These are phyloP conservation scores for Larimichthys crocea DNA, from an alignment of 2,113 vertebrate genomes.

Conservation along the genomic window DNA sequence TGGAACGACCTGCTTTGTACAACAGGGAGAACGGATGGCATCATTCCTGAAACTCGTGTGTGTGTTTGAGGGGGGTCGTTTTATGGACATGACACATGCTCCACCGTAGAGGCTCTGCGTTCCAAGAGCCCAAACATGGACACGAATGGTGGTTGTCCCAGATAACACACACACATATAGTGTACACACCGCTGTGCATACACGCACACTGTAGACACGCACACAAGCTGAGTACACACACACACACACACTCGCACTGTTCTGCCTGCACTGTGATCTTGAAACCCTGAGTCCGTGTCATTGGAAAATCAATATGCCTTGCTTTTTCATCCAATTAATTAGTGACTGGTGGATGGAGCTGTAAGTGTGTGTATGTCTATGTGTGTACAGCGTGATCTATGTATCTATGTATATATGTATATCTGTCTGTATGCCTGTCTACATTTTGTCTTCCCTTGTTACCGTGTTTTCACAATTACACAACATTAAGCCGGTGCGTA, in stretches of 20 bases:
- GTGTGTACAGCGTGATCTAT: slow-evolving; percentile 28
- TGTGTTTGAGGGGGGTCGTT: slow-evolving; percentile 24
- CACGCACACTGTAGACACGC: background rate
- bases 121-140: slow-evolving; percentile 71
- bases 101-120: slow-evolving; percentile 8
- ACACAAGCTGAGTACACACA: slow-evolving; percentile 29
- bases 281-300: slow-evolving; percentile 72
- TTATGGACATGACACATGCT: slow-evolving; percentile 52
- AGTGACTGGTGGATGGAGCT: slow-evolving; percentile 67
- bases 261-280: slow-evolving; percentile 66
- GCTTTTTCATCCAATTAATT: slow-evolving; percentile 82
- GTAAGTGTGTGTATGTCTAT: slow-evolving; percentile 40
- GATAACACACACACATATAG: slow-evolving; percentile 51
- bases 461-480: background rate
- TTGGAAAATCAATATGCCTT: slow-evolving; percentile 80
- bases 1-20: slow-evolving; percentile 53
- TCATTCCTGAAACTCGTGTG: slow-evolving; percentile 30
- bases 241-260: slow-evolving; percentile 30
- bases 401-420: background rate
- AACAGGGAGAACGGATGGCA: slow-evolving; percentile 31
- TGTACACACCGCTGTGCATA: slow-evolving; percentile 28
- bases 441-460: slow-evolving; percentile 2
- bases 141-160: slow-evolving; percentile 44
- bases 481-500: slow-evolving; percentile 7
- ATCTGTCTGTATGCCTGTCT: background rate